Conservation (phyloP, 2,888 invertebrate genomes). For the Criorhina ranunculi region DNA sequence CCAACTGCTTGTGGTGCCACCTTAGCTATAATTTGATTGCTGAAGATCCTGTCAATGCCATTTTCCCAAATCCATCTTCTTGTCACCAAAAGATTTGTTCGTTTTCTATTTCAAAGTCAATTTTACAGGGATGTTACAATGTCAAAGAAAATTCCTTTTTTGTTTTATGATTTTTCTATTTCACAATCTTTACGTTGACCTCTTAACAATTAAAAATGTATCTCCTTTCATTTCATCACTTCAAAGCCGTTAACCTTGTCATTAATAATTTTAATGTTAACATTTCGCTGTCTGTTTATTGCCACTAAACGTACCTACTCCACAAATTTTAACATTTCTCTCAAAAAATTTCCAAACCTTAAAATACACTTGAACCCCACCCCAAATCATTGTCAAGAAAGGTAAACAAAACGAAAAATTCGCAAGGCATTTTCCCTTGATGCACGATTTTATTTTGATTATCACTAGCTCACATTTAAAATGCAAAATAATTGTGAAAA, state of each 20-base stretch:
- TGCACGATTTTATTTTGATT: background rate
- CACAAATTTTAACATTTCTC: background rate
- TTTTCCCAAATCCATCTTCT: too few relatives aligned
- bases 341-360: background rate
- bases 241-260: constrained; percentile 4
- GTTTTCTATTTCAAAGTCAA: too few relatives aligned
- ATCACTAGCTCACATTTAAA: constrained; percentile 6
- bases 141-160: too few relatives aligned
- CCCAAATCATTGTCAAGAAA: background rate
- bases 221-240: constrained; percentile 11
- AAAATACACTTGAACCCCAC: too few relatives aligned
- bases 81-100: too few relatives aligned
- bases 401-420: background rate
- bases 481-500: constrained; percentile 34
- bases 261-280: constrained; percentile 5
- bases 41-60: too few relatives aligned
- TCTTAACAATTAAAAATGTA: constrained; percentile 1
- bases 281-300: background rate
- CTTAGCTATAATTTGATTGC: too few relatives aligned
- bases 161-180: background rate
- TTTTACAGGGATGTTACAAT: too few relatives aligned
- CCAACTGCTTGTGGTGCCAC: too few relatives aligned
- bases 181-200: background rate
- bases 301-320: constrained; percentile 3
- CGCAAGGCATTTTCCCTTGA: background rate